Evolutionary conservation across 2,797 vertebrate species (phyloP).

Genomic region (Typhlichthys eigenmanni): DNA sequence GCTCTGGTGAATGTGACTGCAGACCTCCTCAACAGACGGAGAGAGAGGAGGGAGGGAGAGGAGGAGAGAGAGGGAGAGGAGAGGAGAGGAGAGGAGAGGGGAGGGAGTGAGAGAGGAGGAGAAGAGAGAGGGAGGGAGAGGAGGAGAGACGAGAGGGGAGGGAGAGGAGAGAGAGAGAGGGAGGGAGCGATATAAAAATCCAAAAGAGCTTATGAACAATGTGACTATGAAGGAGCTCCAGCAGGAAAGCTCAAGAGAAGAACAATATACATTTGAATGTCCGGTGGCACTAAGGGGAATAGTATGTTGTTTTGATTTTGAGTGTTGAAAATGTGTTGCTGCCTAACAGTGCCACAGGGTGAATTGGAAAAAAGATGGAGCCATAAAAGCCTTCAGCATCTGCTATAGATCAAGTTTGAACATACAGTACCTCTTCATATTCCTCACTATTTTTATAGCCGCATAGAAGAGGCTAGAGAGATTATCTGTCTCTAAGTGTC

Average conservation of each 20-base stretch:
- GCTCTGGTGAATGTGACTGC: conserved; percentile 64
- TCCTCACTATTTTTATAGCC: too few relatives aligned
- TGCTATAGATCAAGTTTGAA: too few relatives aligned
- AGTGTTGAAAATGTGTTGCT: too few relatives aligned
- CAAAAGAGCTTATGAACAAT: conserved; percentile 32
- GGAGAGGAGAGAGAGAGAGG: conserved; percentile 18
- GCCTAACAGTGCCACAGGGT: too few relatives aligned
- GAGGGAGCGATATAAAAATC: conserved; percentile 36
- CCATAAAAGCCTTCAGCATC: too few relatives aligned
- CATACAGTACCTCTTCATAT: too few relatives aligned
- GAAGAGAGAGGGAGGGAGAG: conserved; percentile 23
- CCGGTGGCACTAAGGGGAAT: too few relatives aligned
- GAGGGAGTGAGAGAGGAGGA: conserved; percentile 8
- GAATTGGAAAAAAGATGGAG: too few relatives aligned
- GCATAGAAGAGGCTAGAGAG: too few relatives aligned
- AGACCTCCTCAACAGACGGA: conserved; percentile 50
- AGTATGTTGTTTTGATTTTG: too few relatives aligned
- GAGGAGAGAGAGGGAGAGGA: not conserved
- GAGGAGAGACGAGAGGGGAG: conserved; percentile 13
- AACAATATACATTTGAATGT: too few relatives aligned
- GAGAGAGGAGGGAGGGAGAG: conserved; percentile 16
- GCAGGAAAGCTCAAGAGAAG: not conserved
- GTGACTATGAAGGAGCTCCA: not conserved
- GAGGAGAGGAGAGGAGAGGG: not conserved
- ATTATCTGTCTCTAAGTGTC: too few relatives aligned